These are phyloP conservation scores for Hylaea fasciaria DNA, from an alignment of 2,888 invertebrate genomes.

Conservation along the genomic window DNA sequence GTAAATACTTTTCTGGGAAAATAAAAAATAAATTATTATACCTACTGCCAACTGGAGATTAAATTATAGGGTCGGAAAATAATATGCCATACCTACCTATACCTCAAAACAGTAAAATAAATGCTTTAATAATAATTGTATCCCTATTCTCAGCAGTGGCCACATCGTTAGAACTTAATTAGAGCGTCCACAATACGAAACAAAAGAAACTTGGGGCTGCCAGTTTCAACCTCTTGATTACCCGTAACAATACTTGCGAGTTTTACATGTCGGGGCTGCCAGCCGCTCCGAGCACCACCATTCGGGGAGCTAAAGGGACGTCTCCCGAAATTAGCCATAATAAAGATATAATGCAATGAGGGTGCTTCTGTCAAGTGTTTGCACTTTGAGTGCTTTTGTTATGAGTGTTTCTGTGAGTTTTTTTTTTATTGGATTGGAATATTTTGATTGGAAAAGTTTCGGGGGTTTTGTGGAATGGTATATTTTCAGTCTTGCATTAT, in stretches of 20 bases:
- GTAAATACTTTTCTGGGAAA: too few relatives aligned
- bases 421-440: slow-evolving; percentile 20
- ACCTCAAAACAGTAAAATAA: too few relatives aligned
- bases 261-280: slow-evolving; percentile 50
- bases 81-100: too few relatives aligned
- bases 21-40: too few relatives aligned
- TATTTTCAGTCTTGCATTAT: background rate
- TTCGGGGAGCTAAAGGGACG: slow-evolving; percentile 47
- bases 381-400: slow-evolving; percentile 30
- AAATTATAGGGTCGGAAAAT: too few relatives aligned
- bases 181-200: slow-evolving; percentile 64
- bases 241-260: slow-evolving; percentile 9
- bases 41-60: too few relatives aligned
- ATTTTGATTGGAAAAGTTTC: slow-evolving; percentile 31
- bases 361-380: slow-evolving; percentile 34
- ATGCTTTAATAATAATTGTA: too few relatives aligned
- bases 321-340: slow-evolving; percentile 37
- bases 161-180: slow-evolving; percentile 72
- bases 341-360: slow-evolving; percentile 39
- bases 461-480: slow-evolving; percentile 5
- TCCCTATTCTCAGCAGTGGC: slow-evolving; percentile 42
- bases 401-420: slow-evolving; percentile 16
- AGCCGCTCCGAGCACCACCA: slow-evolving; percentile 42
- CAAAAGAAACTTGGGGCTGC: slow-evolving; percentile 56
- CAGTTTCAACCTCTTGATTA: slow-evolving; percentile 49